A percentile compares a stretch with the other conserved stretches of the same genome.
These are phyloP conservation scores for Semotilus atromaculatus DNA, from an alignment of 2,797 vertebrate species.

Conservation along the genomic window DNA sequence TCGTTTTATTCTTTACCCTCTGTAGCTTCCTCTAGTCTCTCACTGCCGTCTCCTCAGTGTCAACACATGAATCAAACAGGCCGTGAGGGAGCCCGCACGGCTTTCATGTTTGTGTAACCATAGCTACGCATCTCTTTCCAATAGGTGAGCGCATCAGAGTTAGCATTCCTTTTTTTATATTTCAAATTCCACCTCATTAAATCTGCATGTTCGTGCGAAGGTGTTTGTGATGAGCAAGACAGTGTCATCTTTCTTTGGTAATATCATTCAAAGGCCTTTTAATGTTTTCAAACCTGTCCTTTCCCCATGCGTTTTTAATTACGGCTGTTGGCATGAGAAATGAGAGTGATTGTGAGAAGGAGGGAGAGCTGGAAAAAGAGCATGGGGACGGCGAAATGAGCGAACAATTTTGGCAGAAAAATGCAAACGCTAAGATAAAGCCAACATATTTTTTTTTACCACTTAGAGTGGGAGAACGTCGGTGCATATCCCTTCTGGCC, in stretches of 20 bases:
- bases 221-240: constrained; percentile 58
- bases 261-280: constrained; percentile 63
- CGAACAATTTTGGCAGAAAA: neutral
- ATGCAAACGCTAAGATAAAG: constrained; percentile 7
- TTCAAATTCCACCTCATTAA: constrained; percentile 75
- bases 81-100: constrained; percentile 68
- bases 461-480: constrained; percentile 31
- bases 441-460: constrained; percentile 43
- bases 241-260: constrained; percentile 63
- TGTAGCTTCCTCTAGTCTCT: constrained; percentile 51
- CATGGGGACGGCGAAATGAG: neutral
- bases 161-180: constrained; percentile 56
- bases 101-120: constrained; percentile 83
- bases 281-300: constrained; percentile 65
- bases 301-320: constrained; percentile 65
- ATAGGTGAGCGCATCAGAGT: constrained; percentile 75
- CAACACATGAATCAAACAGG: constrained; percentile 70
- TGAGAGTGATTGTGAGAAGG: constrained; percentile 18
- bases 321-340: constrained; percentile 55
- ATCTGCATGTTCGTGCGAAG: constrained; percentile 64
- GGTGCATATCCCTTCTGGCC: constrained; percentile 69
- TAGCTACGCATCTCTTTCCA: constrained; percentile 74
- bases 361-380: neutral
- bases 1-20: constrained; percentile 58
- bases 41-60: constrained; percentile 55